These are phyloP conservation scores for Aurelia coerulea DNA, from an alignment of 30 jellyfish, hydroid and myxozoan species.

Conservation along the genomic window DNA sequence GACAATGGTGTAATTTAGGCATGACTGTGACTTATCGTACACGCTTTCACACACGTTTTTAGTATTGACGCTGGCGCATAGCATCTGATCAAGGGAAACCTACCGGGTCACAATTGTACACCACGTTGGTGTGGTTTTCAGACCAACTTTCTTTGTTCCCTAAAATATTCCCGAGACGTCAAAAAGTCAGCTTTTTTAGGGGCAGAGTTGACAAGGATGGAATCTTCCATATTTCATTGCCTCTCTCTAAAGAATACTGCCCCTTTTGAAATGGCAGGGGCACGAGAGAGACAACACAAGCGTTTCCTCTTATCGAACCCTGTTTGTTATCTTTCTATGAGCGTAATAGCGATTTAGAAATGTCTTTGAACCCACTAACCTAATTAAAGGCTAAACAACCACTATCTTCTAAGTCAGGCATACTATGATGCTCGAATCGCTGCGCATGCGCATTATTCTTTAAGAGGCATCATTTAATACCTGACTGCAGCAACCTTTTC, in stretches of 20 bases:
- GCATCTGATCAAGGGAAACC: slow-evolving; percentile 14
- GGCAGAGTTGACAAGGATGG: not conserved
- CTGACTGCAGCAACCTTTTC: too few species aligned
- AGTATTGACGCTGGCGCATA: slow-evolving; percentile 22
- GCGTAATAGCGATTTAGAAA: too few species aligned
- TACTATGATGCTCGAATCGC: not conserved
- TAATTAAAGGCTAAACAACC: slow-evolving; percentile 9
- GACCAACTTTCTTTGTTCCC: slow-evolving; percentile 20
- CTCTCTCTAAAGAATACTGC: slow-evolving; percentile 2
- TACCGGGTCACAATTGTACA: slow-evolving; percentile 48
- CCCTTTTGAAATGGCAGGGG: too few species aligned
- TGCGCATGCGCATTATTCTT: slow-evolving; percentile 57
- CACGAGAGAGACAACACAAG: too few species aligned
- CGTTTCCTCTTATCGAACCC: too few species aligned
- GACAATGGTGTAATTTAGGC: slow-evolving; percentile 87
- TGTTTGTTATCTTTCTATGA: too few species aligned
- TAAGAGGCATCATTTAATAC: too few species aligned
- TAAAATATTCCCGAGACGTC: not conserved
- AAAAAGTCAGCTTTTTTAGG: not conserved
- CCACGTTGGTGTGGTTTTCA: slow-evolving; percentile 62
- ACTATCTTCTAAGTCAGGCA: not conserved
- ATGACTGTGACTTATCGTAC: slow-evolving; percentile 77
- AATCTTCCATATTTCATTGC: not conserved
- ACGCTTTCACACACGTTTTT: slow-evolving; percentile 70
- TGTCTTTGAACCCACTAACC: not conserved